Conservation (phyloP, 2,888 invertebrate species). For the Lobophora halterata region DNA sequence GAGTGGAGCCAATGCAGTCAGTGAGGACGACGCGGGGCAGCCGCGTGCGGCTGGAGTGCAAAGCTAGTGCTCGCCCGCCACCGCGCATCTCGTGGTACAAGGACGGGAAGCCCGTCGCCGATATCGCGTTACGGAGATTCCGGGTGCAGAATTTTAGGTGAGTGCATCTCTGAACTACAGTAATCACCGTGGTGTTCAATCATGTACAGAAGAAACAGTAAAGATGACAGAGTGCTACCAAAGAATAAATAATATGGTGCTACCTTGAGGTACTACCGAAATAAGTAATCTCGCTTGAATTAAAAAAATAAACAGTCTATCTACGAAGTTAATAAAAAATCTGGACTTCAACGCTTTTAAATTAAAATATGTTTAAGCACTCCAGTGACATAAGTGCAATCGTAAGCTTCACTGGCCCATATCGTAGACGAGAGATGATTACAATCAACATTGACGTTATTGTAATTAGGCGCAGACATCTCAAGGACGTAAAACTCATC, state of each 20-base stretch:
- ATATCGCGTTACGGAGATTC: conserved; percentile 80
- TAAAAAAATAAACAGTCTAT: too few species aligned
- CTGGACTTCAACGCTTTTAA: too few species aligned
- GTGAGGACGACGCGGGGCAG: conserved; percentile 71
- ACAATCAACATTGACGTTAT: conserved; percentile 19
- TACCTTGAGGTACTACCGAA: too few species aligned
- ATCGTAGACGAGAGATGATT: conserved; percentile 8
- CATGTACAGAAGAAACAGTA: too few species aligned
- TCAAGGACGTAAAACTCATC: conserved; percentile 18
- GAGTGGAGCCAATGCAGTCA: conserved; percentile 67
- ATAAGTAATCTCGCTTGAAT: too few species aligned
- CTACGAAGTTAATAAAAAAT: too few species aligned
- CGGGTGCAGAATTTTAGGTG: conserved; percentile 84
- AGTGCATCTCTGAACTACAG: conserved; percentile 23
- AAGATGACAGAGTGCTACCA: too few species aligned
- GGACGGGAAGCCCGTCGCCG: conserved; percentile 83
- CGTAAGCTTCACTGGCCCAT: conserved; percentile 7
- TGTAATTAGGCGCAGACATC: conserved; percentile 17
- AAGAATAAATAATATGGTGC: too few species aligned
- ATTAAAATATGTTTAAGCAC: too few species aligned
- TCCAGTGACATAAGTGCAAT: not conserved
- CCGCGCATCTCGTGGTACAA: conserved; percentile 92
- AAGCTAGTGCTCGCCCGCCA: conserved; percentile 87
- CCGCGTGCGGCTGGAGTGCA: conserved; percentile 86
- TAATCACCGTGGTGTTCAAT: too few species aligned